A percentile compares a stretch with the other conserved stretches of the same genome.
These are phyloP conservation scores for Nephrotoma appendiculata DNA, from an alignment of 2,888 invertebrate species.

Conservation along the genomic window DNA sequence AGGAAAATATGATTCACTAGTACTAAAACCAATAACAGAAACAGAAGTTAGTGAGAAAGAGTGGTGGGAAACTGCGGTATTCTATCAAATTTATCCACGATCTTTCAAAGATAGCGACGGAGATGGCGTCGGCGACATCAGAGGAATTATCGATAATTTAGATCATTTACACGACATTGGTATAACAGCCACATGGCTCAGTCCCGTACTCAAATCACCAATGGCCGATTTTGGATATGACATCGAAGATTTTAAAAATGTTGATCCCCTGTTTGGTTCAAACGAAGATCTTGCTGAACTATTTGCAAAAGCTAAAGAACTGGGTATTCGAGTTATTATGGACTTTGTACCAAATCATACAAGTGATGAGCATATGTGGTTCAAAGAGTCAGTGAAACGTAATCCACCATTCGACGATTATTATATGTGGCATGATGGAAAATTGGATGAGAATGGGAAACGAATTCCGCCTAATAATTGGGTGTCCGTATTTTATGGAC, in stretches of 20 bases:
- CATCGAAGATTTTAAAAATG: constrained; percentile 48
- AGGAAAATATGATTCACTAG: neutral
- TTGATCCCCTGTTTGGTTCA: constrained; percentile 55
- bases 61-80: constrained; percentile 64
- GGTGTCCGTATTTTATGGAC: constrained; percentile 43
- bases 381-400: constrained; percentile 42
- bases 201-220: constrained; percentile 48
- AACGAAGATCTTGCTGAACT: constrained; percentile 53
- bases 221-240: constrained; percentile 71
- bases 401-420: constrained; percentile 48
- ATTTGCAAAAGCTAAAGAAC: constrained; percentile 35
- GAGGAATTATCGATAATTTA: constrained; percentile 38
- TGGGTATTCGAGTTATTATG: constrained; percentile 29
- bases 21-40: neutral
- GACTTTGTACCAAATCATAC: constrained; percentile 40
- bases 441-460: constrained; percentile 13
- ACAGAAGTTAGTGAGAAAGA: constrained; percentile 23
- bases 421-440: constrained; percentile 44
- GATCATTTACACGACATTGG: constrained; percentile 52
- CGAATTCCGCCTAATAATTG: constrained; percentile 59
- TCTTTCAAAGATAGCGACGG: constrained; percentile 67
- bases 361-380: constrained; percentile 43
- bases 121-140: constrained; percentile 53
- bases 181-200: constrained; percentile 52
- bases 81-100: constrained; percentile 69